Conservation (phyloP, 2,113 vertebrate genomes). For the Microcebus ravelobensis region DNA sequence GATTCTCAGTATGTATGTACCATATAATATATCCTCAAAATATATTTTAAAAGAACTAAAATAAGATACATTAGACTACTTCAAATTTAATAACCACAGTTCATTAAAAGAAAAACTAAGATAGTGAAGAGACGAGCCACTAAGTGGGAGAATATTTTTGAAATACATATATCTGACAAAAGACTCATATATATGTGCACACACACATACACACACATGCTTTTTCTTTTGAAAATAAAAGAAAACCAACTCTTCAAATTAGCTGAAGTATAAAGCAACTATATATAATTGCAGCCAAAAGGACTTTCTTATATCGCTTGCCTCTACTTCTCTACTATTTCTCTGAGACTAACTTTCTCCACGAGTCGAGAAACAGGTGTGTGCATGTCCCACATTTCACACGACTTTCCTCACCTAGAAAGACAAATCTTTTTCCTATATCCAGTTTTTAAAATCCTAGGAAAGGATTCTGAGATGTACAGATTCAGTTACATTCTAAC, state of each 20-base stretch:
- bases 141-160: not conserved
- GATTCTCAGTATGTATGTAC: not conserved
- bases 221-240: not conserved
- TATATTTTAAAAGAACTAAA: not conserved
- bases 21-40: not conserved
- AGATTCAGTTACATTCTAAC: not conserved
- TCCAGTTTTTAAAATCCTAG: not conserved
- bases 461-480: not conserved
- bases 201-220: not conserved
- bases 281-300: not conserved
- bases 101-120: not conserved
- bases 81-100: not conserved
- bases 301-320: not conserved
- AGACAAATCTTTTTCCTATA: not conserved
- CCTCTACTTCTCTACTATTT: not conserved
- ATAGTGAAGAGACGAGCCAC: not conserved
- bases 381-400: not conserved
- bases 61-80: not conserved
- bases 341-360: not conserved
- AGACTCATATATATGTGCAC: not conserved
- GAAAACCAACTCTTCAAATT: not conserved
- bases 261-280: not conserved
- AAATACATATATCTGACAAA: not conserved
- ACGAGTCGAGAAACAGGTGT: not conserved
- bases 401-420: not conserved